Percentiles rank a stretch among this genome's conserved stretches.
Evolutionary conservation across 1,140 invertebrate genomes (phyloP).

Genomic region (Vollenhovia emeryi): DNA sequence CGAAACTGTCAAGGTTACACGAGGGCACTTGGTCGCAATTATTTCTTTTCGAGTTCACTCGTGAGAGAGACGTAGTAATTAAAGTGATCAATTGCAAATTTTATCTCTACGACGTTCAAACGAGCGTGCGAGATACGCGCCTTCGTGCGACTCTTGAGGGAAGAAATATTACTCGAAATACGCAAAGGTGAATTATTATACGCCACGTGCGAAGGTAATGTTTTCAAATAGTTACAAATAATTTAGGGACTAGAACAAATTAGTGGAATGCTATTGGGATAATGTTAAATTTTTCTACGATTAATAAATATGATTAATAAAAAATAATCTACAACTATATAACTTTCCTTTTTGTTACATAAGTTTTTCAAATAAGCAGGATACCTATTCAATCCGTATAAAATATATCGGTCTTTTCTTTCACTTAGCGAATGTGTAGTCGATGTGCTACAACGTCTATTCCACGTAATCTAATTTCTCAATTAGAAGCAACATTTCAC

Average conservation of each 20-base stretch:
- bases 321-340: not conserved
- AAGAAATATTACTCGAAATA: not conserved
- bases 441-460: not conserved
- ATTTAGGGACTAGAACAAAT: not conserved
- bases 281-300: not conserved
- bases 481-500: not conserved
- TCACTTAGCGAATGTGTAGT: not conserved
- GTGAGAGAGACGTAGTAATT: not conserved
- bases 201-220: not conserved
- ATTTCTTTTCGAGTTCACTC: not conserved
- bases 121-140: not conserved
- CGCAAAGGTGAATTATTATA: not conserved
- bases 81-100: not conserved
- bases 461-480: not conserved
- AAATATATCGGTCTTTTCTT: not conserved
- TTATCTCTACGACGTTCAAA: not conserved
- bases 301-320: too few species aligned
- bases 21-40: not conserved
- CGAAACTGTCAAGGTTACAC: conserved; percentile 14
- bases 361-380: not conserved
- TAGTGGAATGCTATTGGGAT: not conserved
- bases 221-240: not conserved
- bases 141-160: not conserved
- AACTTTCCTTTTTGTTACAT: not conserved
- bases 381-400: not conserved